These are phyloP conservation scores for Prionailurus bengalensis DNA, from an alignment of 2,113 vertebrate genomes.

Conservation along the genomic window DNA sequence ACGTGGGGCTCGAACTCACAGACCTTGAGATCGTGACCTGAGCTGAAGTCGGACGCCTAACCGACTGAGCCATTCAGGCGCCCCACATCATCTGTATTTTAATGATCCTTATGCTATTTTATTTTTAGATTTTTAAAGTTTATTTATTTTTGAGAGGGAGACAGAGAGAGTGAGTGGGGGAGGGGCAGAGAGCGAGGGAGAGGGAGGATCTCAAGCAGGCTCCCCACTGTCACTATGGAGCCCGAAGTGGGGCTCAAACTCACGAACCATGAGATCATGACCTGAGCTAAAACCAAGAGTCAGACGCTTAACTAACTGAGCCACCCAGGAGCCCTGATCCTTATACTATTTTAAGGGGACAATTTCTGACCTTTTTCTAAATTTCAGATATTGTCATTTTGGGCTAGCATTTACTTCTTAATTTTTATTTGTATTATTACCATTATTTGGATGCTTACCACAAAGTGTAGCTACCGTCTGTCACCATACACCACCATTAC, in stretches of 20 bases:
- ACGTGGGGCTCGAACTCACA: no score
- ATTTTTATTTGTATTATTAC: conserved; percentile 15
- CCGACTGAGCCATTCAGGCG: no score
- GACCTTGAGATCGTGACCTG: no score
- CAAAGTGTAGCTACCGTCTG: not conserved
- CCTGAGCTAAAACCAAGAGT: not conserved
- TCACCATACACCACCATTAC: not conserved
- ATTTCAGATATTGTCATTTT: not conserved
- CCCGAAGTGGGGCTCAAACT: no score
- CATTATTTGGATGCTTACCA: not conserved
- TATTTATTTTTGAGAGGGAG: not conserved
- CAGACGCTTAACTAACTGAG: not conserved
- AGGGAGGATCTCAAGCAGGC: not conserved
- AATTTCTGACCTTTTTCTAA: not conserved
- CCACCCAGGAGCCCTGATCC: not conserved
- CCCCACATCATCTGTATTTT: not conserved
- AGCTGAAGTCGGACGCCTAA: no score
- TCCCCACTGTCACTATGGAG: not conserved
- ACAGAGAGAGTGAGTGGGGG: not conserved
- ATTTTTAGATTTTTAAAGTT: not conserved
- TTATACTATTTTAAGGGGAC: not conserved
- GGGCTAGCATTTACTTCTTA: not conserved
- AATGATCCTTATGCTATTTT: not conserved
- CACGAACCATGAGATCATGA: not conserved
- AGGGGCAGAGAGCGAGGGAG: not conserved